Conservation (phyloP, 2,113 vertebrate genomes). For the Rattus norvegicus region GRCr8 NC_086019.1:89299501-89300000, state of each 20-base stretch:
- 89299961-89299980: no score
- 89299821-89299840: not conserved
- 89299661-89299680: slow-evolving; percentile 27
- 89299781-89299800: no score
- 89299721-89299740: no score
- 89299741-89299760: no score
- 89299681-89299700: not conserved
- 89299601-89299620: not conserved
- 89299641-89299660: slow-evolving; percentile 10
- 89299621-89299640: not conserved
- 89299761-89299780: no score
- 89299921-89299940: no score
- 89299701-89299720: not conserved
- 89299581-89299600: not conserved
- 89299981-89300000: no score
- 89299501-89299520: not conserved
- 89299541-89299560: not conserved
- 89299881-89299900: not conserved
- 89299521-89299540: not conserved
- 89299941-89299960: no score
- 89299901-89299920: not conserved
- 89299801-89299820: no score
- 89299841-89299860: not conserved
- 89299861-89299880: not conserved
- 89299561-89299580: not conserved